Evolutionary conservation across 2,888 invertebrate genomes (phyloP), one percentile per base, ranked within the genome.

Genomic region (Limenitis camilla): DNA sequence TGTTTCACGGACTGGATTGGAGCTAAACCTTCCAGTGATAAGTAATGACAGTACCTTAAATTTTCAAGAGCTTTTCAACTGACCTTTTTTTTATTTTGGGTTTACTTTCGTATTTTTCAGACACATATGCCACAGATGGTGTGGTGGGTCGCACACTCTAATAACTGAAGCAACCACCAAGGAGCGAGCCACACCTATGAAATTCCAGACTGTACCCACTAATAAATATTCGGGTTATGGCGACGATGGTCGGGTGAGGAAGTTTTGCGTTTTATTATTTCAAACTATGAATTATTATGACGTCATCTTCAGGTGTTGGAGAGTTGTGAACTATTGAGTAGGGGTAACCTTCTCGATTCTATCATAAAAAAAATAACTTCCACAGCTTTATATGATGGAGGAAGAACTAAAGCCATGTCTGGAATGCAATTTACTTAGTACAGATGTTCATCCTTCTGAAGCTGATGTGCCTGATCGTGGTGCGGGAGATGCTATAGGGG

Each of bases 61-160:
- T n/a, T n/a, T n/a, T n/a, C n/a, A n/a, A n/a, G n/a, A n/a, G n/a
- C n/a, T n/a, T n/a, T n/a, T n/a, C n/a, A n/a, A n/a, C n/a, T n/a
- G n/a, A n/a, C n/a, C n/a, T n/a, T n/a, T n/a, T n/a, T n/a, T n/a
- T n/a, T n/a, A n/a, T n/a, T n/a, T n/a, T n/a, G n/a, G n/a, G n/a
- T n/a, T n/a, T n/a, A n/a, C n/a, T n/a, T n/a, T n/a, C n/a, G n/a
- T n/a, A n/a, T n/a, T n/a, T n/a, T 7, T 1, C 57, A 78, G 74
- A 35, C 78, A 79, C 65, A 53, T 55, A 0, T 81, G 80, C 47
- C 66, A 61, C 39, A 79, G 80, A 49, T 81, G 79, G 79, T 69
- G 63, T 38, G 81, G 81, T 49, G 81, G 81, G 0, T 79, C 79
- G 3, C 80, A 80, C 69, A 81, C 81, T 11, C 63, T 75, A 61